Percentiles rank a stretch among this genome's conserved stretches.
phyloP scores from a whole-genome alignment of 2,113 vertebrate genomes.

The Romanogobio albipinnatus region DNA sequence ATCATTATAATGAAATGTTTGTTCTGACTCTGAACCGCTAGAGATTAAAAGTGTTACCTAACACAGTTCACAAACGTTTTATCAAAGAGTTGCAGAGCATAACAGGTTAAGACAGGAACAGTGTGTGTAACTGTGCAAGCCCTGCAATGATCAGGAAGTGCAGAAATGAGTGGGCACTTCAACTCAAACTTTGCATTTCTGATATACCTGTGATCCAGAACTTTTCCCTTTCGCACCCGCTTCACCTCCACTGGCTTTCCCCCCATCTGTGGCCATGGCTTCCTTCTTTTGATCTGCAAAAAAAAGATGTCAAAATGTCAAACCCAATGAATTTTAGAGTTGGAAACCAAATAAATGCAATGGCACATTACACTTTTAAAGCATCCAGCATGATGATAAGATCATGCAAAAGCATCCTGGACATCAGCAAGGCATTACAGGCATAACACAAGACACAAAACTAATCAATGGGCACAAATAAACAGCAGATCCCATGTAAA shows the following conservation, averaged over 20 bases:
- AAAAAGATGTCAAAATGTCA: conserved; percentile 48
- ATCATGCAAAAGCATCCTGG: background rate
- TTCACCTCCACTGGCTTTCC: conserved; percentile 89
- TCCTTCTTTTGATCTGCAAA: conserved; percentile 96
- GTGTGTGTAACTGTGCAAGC: background rate
- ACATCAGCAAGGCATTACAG: conserved; percentile 70
- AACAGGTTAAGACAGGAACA: conserved; percentile 13
- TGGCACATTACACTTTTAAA: background rate
- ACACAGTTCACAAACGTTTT: background rate
- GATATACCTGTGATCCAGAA: conserved; percentile 91
- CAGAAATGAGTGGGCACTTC: background rate
- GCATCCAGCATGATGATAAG: background rate
- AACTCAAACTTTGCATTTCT: conserved; percentile 6
- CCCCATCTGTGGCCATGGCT: conserved; percentile 95
- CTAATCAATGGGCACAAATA: conserved; percentile 64
- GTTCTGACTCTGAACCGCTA: background rate
- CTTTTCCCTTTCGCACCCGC: conserved; percentile 92
- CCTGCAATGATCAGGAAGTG: conserved; percentile 49
- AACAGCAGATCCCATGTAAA: conserved; percentile 36
- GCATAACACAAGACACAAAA: conserved; percentile 72
- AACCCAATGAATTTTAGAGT: background rate
- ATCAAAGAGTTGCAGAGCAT: background rate
- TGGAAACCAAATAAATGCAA: background rate
- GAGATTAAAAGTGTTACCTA: conserved; percentile 15
- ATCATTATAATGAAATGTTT: background rate